Evolutionary conservation across 2,797 vertebrate genomes (phyloP), one percentile per base, ranked within the genome.

Genomic region (Florisuga fusca): DNA sequence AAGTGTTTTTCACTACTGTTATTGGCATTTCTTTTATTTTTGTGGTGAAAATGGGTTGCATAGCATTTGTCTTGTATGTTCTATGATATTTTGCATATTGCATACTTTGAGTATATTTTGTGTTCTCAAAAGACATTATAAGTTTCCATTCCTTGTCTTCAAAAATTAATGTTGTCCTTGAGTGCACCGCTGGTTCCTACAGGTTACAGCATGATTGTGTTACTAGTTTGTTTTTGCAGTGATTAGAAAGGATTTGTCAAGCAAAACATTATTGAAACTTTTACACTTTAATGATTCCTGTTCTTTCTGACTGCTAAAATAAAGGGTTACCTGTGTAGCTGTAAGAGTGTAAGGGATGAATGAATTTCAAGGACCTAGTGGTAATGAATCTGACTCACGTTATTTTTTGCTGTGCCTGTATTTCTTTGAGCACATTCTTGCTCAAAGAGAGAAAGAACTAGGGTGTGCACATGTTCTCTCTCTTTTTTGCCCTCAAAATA

Each of bases 21-120:
- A 50, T 77, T 94, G 92, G 36, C 73, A 69, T 90, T 84, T 43
- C 8, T 93, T 94, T 90, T 74, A 94, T 90, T 94, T 95, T 73
- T 93, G 76, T 89, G 50, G 50, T 89, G 71, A 89, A 92, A 84
- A 91, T 2, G 12, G 27, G n/a, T 31, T 90, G 38, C 58, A 66
- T 31, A 81, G 1, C 6, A 41, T 81, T 95, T 93, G 41, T 75
- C 22, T 7, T 85, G 5, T 48, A 18, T 55, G 43, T 64, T 80
- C 66, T 25, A 66, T 10, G 38, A 81, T 59, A 63, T n/a, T 69
- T 41, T n/a, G 10, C 78, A 46, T 11, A 7, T 66, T 91, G 36
- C 15, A 43, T 77, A 33, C 36, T 86, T 66, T 22, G 8, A 89
- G 8, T 36, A 73, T 10, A n/a, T 73, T 80, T 89, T 5, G 0